phyloP scores from a whole-genome alignment of 1,140 invertebrate genomes.

The Pseudomyrmex concolor region DNA sequence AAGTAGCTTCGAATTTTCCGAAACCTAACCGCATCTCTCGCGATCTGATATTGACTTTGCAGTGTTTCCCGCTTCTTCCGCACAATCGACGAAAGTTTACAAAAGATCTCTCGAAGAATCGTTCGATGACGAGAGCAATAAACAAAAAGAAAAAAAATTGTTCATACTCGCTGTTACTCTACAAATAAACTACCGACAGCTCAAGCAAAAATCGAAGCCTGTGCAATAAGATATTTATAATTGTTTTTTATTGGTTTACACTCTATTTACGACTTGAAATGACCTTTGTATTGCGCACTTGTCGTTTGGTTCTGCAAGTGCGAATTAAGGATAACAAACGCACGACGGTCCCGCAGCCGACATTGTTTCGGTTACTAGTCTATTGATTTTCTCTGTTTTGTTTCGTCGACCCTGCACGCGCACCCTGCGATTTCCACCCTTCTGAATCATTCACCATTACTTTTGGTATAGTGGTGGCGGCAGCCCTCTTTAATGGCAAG shows the following conservation, averaged over 20 bases:
- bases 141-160: too few relatives aligned
- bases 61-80: too few relatives aligned
- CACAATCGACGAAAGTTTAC: background rate
- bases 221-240: too few relatives aligned
- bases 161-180: background rate
- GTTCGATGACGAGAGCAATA: background rate
- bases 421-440: constrained; percentile 64
- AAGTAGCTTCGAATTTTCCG: constrained; percentile 26
- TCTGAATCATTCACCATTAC: constrained; percentile 70
- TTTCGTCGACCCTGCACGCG: constrained; percentile 68
- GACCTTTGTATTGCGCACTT: too few relatives aligned
- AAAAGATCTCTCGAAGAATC: background rate
- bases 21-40: constrained; percentile 23
- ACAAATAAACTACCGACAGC: background rate
- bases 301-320: too few relatives aligned
- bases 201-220: too few relatives aligned
- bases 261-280: too few relatives aligned
- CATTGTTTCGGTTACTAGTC: constrained; percentile 59
- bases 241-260: too few relatives aligned
- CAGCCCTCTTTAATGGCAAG: constrained; percentile 55
- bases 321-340: background rate
- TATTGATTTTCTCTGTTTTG: constrained; percentile 71
- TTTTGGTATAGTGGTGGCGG: constrained; percentile 4
- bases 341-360: background rate
- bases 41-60: background rate